Conservation (phyloP, 2,888 invertebrate genomes). For the Shargacucullia verbasci region DNA sequence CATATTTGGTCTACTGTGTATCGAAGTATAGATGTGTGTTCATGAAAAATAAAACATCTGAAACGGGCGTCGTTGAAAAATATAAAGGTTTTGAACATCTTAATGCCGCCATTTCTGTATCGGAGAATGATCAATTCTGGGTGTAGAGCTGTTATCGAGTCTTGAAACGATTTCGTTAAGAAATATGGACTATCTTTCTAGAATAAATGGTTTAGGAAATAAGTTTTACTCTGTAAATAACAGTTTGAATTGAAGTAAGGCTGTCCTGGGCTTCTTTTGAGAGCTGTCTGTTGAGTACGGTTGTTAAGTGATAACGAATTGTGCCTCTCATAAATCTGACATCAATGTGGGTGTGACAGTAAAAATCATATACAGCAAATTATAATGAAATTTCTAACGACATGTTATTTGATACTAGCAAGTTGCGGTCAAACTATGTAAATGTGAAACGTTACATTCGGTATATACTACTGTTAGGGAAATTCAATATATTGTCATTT, state of each 20-base stretch:
- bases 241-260: constrained; percentile 12
- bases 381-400: constrained; percentile 4
- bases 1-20: constrained; percentile 22
- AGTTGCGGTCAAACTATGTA: constrained; percentile 1
- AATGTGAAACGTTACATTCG: neutral
- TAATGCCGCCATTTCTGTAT: constrained; percentile 55
- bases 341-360: too few species aligned
- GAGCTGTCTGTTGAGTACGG: neutral
- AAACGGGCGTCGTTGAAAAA: constrained; percentile 42
- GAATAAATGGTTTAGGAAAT: constrained; percentile 27
- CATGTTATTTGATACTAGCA: too few species aligned
- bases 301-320: neutral
- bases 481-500: constrained; percentile 2
- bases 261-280: constrained; percentile 1
- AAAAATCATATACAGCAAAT: too few species aligned
- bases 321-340: constrained; percentile 1
- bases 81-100: constrained; percentile 52
- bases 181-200: constrained; percentile 49
- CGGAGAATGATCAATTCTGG: constrained; percentile 55
- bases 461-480: neutral
- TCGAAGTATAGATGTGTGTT: constrained; percentile 49
- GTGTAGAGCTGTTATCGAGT: constrained; percentile 53
- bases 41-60: constrained; percentile 55
- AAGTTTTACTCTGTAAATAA: constrained; percentile 15
- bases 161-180: constrained; percentile 54